phyloP scores from a whole-genome alignment of 2,797 vertebrate species.

The Lindbergichthys nudifrons region DNA sequence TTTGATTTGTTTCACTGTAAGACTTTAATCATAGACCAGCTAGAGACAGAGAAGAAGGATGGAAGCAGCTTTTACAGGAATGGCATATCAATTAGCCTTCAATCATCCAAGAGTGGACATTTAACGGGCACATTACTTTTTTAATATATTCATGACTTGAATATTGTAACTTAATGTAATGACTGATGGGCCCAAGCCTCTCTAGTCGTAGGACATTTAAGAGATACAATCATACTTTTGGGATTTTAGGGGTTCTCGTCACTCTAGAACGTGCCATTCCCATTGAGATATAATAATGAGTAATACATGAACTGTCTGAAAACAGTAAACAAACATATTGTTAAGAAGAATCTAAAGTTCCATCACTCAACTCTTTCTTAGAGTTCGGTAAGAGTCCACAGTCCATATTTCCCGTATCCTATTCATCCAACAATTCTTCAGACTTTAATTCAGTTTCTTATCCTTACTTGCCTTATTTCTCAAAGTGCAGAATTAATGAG shows the following conservation, averaged over 20 bases:
- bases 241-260: neutral
- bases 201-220: neutral
- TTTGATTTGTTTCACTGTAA: constrained; percentile 35
- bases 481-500: neutral
- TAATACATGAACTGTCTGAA: neutral
- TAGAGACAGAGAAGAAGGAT: neutral
- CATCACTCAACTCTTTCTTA: neutral
- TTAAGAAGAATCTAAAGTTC: too few relatives aligned
- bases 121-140: neutral
- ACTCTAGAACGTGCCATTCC: neutral
- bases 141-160: neutral
- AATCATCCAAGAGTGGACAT: neutral
- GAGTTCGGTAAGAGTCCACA: neutral
- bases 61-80: neutral
- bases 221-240: neutral
- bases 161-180: neutral
- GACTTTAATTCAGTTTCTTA: neutral
- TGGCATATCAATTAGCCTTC: neutral
- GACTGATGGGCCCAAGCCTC: neutral
- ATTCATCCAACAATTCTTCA: neutral
- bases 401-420: neutral
- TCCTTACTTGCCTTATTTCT: neutral
- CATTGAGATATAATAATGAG: neutral
- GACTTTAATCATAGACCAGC: constrained; percentile 37
- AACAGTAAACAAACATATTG: too few relatives aligned